These are phyloP conservation scores for Sycophaga agraensis DNA, from an alignment of 1,140 invertebrate species.

Conservation along the genomic window DNA sequence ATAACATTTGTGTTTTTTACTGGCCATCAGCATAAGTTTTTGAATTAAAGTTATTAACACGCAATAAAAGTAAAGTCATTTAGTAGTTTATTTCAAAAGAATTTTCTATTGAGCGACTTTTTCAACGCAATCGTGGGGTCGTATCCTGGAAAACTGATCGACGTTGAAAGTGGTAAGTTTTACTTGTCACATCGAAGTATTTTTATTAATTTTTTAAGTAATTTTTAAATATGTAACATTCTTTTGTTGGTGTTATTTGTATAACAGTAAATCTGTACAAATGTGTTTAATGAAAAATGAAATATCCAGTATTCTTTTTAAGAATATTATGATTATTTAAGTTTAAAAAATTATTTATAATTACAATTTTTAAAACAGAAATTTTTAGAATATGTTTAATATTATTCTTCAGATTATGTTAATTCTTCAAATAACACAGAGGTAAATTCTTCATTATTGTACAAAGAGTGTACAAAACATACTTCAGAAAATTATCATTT, in stretches of 20 bases:
- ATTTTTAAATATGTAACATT: too few relatives aligned
- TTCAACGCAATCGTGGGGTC: conserved; percentile 38
- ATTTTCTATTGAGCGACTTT: not conserved
- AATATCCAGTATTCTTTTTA: not conserved
- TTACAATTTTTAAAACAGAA: too few relatives aligned
- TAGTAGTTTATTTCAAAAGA: not conserved
- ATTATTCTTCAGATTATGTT: conserved; percentile 26
- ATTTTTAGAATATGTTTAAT: not conserved
- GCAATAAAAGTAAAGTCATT: too few relatives aligned
- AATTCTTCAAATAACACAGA: not conserved
- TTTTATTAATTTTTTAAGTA: too few relatives aligned
- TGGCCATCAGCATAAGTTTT: too few relatives aligned
- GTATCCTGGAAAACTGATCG: conserved; percentile 1
- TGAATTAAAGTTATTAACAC: too few relatives aligned
- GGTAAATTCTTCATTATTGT: not conserved
- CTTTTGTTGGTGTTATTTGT: too few relatives aligned
- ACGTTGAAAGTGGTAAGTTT: conserved; percentile 2
- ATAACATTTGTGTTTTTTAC: too few relatives aligned
- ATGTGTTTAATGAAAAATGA: not conserved
- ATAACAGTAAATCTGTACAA: too few relatives aligned
- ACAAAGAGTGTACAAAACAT: not conserved
- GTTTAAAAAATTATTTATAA: too few relatives aligned
- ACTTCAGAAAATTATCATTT: not conserved
- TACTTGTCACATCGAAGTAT: not conserved
- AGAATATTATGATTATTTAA: not conserved